These are phyloP conservation scores for Ichneumoninae sp. DNA, from an alignment of 2,888 invertebrate genomes.

Conservation along the genomic window DNA sequence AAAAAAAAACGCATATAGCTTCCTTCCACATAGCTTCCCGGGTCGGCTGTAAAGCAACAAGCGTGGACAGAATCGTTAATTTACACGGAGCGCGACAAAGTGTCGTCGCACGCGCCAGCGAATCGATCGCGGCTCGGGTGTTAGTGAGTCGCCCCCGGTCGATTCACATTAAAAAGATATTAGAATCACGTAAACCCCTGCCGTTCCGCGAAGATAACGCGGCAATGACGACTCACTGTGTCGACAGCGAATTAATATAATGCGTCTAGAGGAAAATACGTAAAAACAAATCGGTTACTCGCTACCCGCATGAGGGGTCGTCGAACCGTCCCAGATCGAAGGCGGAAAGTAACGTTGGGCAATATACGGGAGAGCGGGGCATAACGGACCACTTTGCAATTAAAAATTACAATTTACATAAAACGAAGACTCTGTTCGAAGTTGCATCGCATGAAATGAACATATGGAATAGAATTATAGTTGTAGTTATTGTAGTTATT, in stretches of 20 bases:
- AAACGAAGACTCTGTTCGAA: neutral
- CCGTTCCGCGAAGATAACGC: neutral
- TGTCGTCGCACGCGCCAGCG: neutral
- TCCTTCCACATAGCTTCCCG: neutral
- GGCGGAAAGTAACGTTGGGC: neutral
- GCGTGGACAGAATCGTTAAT: neutral
- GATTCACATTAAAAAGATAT: neutral
- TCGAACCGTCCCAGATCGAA: conserved; percentile 19
- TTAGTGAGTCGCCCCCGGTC: neutral
- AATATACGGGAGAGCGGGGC: neutral
- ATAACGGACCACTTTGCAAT: conserved; percentile 10
- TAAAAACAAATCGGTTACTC: neutral
- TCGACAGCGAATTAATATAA: neutral
- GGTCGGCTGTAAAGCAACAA: neutral
- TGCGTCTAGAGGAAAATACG: neutral
- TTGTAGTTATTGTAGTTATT: too few species aligned
- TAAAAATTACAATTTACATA: neutral
- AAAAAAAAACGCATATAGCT: neutral
- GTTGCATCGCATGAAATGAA: too few species aligned
- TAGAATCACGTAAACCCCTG: neutral
- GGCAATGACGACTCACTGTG: neutral
- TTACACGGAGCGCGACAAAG: neutral
- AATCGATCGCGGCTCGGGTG: conserved; percentile 6
- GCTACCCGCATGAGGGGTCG: conserved; percentile 3
- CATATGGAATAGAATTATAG: too few species aligned